Evolutionary conservation across 1,140 invertebrate species (phyloP).

Genomic region (Leptonema lineaticorne): DNA sequence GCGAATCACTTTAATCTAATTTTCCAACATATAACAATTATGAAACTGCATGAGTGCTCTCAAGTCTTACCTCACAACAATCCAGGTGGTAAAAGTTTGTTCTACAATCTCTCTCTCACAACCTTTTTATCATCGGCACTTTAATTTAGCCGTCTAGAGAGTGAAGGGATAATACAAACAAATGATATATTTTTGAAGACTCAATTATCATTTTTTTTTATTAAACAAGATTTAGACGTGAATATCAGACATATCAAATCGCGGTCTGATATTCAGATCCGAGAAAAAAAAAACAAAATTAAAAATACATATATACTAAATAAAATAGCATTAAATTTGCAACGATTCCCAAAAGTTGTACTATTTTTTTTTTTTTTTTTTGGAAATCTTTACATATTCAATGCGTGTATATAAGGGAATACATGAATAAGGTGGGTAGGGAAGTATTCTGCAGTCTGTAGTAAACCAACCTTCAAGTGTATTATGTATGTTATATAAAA

Average conservation of each 20-base stretch:
- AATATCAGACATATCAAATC: conserved; percentile 34
- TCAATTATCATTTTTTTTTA: no score
- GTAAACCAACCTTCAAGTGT: conserved; percentile 35
- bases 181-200: conserved; percentile 41
- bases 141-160: conserved; percentile 61
- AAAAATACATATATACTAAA: conserved; percentile 28
- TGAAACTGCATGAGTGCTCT: conserved; percentile 40
- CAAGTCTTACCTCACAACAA: conserved; percentile 55
- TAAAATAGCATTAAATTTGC: conserved; percentile 14
- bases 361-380: no score
- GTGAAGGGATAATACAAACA: conserved; percentile 60
- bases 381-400: conserved; percentile 28
- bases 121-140: conserved; percentile 56
- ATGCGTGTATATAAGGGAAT: conserved; percentile 21
- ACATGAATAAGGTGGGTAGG: conserved; percentile 23
- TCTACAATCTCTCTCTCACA: conserved; percentile 56
- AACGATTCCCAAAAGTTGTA: not conserved
- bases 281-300: not conserved
- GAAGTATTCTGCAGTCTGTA: conserved; percentile 41
- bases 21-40: conserved; percentile 29
- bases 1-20: not conserved
- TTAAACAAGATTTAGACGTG: conserved; percentile 32
- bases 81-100: conserved; percentile 55
- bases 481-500: no score
- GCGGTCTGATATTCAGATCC: conserved; percentile 36